Evolutionary conservation across 2,113 vertebrate genomes (phyloP).

Genomic region (Dipodomys stephensi): DNA sequence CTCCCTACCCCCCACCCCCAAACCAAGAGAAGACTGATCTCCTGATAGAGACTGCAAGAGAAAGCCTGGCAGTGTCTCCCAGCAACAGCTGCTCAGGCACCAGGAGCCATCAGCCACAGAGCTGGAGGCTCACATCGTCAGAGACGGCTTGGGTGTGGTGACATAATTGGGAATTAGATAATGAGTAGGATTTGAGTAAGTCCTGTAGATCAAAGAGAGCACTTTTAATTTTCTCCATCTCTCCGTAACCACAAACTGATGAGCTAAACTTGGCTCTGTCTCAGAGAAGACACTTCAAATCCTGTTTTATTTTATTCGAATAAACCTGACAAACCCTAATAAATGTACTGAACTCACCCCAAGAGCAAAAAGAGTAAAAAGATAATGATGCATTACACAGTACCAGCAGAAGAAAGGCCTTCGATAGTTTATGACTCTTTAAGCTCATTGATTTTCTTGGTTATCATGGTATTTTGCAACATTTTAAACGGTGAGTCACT

Average conservation of each 20-base stretch:
- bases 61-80: neutral
- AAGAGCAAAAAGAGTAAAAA: neutral
- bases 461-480: neutral
- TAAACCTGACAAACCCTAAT: neutral
- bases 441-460: neutral
- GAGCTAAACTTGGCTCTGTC: neutral
- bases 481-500: neutral
- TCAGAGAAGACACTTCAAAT: neutral
- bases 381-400: neutral
- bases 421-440: neutral
- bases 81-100: neutral
- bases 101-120: neutral
- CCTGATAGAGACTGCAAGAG: neutral
- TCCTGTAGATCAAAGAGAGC: neutral
- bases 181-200: neutral
- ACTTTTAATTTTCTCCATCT: conserved; percentile 3
- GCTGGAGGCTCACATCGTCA: neutral
- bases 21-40: neutral
- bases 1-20: neutral
- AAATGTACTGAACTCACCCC: neutral
- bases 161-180: conserved; percentile 1
- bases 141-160: neutral
- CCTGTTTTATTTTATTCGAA: conserved; percentile 4
- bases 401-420: neutral
- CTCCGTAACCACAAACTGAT: conserved; percentile 33